Base-by-base conservation (phyloP, 2,113 vertebrate genomes). In the Oncorhynchus tshawytscha region DNA sequence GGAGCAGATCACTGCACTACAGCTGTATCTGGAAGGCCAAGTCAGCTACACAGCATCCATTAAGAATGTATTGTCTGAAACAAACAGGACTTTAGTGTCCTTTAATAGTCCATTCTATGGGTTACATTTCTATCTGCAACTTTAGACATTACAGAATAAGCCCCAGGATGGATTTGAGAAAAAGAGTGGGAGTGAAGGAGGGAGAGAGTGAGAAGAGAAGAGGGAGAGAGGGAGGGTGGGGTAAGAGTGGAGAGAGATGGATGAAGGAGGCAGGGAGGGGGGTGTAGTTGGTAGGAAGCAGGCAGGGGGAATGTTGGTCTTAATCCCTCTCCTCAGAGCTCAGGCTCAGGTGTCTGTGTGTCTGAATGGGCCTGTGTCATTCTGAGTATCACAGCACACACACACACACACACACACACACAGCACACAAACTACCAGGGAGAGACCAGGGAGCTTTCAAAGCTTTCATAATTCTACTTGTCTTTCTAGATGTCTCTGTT, bases 301-400 rank as follows among this genome's bases (percentile, higher is more conserved):
- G 34, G 49, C 7, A 12, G 5, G n/a, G 65, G 45, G 57, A 88
- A 90, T 90, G 87, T 75, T 79, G 79, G 84, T 69, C 79, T 84
- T 91, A 91, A 90, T 90, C 89, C 77, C 62, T 83, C 82, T 86
- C 82, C 80, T 83, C 84, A 78, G 39, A 39, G 84, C 89, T 89
- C 86, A 90, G 86, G 88, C 86, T 91, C 89, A 82, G 86, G 86
- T 90, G 76, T 91, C 89, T 67, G 78, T 78, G 78, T 73, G 82
- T 39, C 29, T 90, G 86, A 90, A 90, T 84, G 77, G 87, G 82
- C 81, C 85, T 84, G 87, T 89, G 87, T 90, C 81, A 78, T 80
- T 66, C 68, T 78, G 29, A 1, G 83, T 74, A 74, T 75, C 79
- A 76, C 31, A 7, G 27, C 31, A 16, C 49, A 15, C 49, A 51